Percentiles rank a stretch among this genome's conserved stretches.
Conservation (phyloP, 1,140 invertebrate genomes). For the Adoxophyes honmai region DNA sequence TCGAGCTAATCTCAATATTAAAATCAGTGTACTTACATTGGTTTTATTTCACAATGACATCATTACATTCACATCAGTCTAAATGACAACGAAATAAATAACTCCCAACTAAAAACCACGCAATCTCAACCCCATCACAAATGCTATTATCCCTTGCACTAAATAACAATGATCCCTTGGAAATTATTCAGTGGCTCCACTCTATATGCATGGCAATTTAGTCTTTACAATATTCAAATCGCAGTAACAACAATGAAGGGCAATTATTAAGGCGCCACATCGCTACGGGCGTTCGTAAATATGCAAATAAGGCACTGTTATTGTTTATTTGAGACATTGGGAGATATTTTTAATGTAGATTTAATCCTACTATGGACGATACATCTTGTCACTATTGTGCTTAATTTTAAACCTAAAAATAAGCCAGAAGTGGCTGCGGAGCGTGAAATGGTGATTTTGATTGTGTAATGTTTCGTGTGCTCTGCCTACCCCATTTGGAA, state of each 20-base stretch:
- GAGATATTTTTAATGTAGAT: not conserved
- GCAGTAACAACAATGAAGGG: conserved; percentile 34
- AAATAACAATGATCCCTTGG: conserved; percentile 10
- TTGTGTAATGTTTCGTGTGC: too few relatives aligned
- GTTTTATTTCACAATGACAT: too few relatives aligned
- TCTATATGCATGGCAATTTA: conserved; percentile 51
- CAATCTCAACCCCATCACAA: not conserved
- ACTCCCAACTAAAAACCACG: not conserved
- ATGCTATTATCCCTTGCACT: conserved; percentile 3
- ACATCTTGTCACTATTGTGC: too few relatives aligned
- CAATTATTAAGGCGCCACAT: conserved; percentile 37
- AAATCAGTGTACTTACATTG: too few relatives aligned
- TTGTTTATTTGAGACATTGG: conserved; percentile 5
- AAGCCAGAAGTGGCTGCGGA: too few relatives aligned
- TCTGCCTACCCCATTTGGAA: too few relatives aligned
- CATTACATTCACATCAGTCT: too few relatives aligned
- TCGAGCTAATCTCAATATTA: too few relatives aligned
- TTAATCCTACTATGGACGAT: too few relatives aligned
- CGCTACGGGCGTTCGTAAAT: conserved; percentile 12
- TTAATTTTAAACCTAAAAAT: too few relatives aligned
- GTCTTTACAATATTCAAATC: conserved; percentile 50
- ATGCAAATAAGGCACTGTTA: conserved; percentile 20
- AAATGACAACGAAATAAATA: not conserved
- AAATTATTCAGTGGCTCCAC: conserved; percentile 30
- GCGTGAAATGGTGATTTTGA: too few relatives aligned